Conservation (phyloP, 1,140 invertebrate species). For the Carposina sasakii region DNA sequence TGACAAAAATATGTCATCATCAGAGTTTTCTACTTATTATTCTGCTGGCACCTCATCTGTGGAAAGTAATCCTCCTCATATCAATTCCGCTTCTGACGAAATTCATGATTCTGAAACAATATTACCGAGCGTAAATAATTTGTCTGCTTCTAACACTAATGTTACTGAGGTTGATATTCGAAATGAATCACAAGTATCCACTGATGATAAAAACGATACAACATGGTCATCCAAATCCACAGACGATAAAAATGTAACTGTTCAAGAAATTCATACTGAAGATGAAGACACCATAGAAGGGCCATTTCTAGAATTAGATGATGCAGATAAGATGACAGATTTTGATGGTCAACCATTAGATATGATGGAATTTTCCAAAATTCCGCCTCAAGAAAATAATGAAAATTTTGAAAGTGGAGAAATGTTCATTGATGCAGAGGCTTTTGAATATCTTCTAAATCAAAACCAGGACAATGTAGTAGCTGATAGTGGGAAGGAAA, state of each 20-base stretch:
- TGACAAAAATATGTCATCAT: conserved; percentile 25
- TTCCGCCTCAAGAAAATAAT: conserved; percentile 29
- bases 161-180: no score
- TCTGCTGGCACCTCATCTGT: conserved; percentile 29
- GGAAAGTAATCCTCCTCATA: no score
- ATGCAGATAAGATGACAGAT: conserved; percentile 29
- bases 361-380: conserved; percentile 41
- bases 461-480: conserved; percentile 55
- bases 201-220: conserved; percentile 24
- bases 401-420: conserved; percentile 43
- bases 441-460: conserved; percentile 61
- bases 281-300: conserved; percentile 66
- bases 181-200: conserved; percentile 24
- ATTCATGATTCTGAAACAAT: conserved; percentile 27
- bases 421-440: conserved; percentile 62
- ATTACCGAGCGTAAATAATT: conserved; percentile 15
- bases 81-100: no score
- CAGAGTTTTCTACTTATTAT: conserved; percentile 34
- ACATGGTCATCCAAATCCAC: conserved; percentile 38
- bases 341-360: conserved; percentile 29
- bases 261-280: conserved; percentile 49
- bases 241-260: conserved; percentile 33
- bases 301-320: conserved; percentile 55
- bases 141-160: conserved; percentile 23
- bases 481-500: conserved; percentile 59